Percentiles rank a stretch among this genome's conserved stretches.
These are phyloP conservation scores for Ligdia adustata DNA, from an alignment of 2,888 invertebrate species.

Conservation along the genomic window DNA sequence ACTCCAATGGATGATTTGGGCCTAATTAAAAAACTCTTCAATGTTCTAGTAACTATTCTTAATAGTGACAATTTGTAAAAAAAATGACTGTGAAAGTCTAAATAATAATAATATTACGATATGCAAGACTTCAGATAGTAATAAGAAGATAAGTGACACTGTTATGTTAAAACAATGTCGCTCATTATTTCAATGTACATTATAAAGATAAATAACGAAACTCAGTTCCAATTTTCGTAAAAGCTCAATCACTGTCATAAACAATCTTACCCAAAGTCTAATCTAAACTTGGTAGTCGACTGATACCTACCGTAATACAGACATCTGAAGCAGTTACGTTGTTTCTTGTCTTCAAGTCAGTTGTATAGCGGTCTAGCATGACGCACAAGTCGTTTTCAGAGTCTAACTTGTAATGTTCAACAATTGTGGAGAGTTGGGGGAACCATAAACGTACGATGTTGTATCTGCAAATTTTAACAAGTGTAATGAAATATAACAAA, in stretches of 20 bases:
- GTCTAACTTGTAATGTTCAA: slow-evolving; percentile 49
- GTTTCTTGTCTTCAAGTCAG: slow-evolving; percentile 36
- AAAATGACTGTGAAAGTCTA: too few relatives aligned
- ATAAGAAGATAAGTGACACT: too few relatives aligned
- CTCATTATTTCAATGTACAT: too few relatives aligned
- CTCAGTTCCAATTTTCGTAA: background rate
- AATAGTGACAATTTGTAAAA: too few relatives aligned
- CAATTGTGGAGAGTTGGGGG: slow-evolving; percentile 60
- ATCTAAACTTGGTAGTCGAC: background rate
- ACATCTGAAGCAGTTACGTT: slow-evolving; percentile 29
- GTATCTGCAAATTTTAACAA: slow-evolving; percentile 40
- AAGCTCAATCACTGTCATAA: slow-evolving; percentile 1
- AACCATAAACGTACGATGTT: slow-evolving; percentile 57
- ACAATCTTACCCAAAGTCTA: slow-evolving; percentile 1
- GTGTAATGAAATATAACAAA: background rate
- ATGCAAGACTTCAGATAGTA: too few relatives aligned
- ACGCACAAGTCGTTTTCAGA: slow-evolving; percentile 48
- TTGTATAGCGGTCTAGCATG: slow-evolving; percentile 50
- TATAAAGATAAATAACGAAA: too few relatives aligned
- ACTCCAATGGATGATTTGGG: too few relatives aligned
- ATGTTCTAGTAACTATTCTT: too few relatives aligned
- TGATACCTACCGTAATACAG: slow-evolving; percentile 33
- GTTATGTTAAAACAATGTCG: too few relatives aligned
- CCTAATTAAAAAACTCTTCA: too few relatives aligned
- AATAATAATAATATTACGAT: too few relatives aligned